A percentile compares a stretch with the other conserved stretches of the same genome.
These are phyloP conservation scores for Amphipyra tragopoginis DNA, from an alignment of 2,888 invertebrate genomes.

Conservation along the genomic window DNA sequence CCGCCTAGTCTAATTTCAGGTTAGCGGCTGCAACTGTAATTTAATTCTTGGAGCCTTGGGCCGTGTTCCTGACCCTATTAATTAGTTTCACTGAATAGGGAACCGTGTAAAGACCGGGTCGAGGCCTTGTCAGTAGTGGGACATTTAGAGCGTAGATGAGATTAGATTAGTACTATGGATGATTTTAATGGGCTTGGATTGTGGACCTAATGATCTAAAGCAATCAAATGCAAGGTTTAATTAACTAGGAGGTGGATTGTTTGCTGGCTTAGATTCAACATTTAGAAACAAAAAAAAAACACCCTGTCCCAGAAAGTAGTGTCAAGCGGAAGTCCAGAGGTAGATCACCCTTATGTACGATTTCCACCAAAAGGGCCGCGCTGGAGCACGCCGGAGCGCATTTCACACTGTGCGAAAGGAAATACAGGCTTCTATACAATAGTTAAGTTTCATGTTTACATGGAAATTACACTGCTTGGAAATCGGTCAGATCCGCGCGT, in stretches of 20 bases:
- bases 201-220: background rate
- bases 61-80: constrained; percentile 45
- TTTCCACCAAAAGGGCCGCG: too few species aligned
- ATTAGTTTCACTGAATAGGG: constrained; percentile 38
- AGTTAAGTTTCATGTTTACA: too few species aligned
- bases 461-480: too few species aligned
- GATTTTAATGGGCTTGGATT: constrained; percentile 12
- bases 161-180: constrained; percentile 4
- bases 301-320: too few species aligned
- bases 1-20: constrained; percentile 2
- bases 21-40: constrained; percentile 23
- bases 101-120: constrained; percentile 39
- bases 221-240: background rate
- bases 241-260: background rate
- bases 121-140: constrained; percentile 21
- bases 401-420: too few species aligned
- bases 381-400: too few species aligned
- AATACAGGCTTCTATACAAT: too few species aligned
- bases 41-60: constrained; percentile 19
- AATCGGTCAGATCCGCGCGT: too few species aligned
- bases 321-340: too few species aligned
- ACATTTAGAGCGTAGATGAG: constrained; percentile 24
- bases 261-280: too few species aligned
- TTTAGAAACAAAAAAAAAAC: too few species aligned
- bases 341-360: too few species aligned